These are phyloP conservation scores for Eleutherodactylus coqui DNA, from an alignment of 2,797 vertebrate genomes.

Conservation along the genomic window DNA sequence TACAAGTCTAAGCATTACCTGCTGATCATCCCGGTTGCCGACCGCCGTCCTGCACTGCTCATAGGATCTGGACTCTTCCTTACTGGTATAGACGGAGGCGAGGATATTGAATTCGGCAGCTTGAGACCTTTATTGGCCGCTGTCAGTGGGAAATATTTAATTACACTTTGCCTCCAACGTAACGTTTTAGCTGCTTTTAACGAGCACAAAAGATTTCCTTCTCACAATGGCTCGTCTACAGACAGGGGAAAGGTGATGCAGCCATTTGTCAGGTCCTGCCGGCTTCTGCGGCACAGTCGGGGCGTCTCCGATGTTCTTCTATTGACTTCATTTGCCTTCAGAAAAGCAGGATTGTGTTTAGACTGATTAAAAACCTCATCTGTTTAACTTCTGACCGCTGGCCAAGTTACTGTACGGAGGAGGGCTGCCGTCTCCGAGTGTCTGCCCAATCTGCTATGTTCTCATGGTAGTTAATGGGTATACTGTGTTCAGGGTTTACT, in stretches of 20 bases:
- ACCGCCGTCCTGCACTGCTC: neutral
- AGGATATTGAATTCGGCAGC: neutral
- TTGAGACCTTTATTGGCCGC: neutral
- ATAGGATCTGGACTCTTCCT: neutral
- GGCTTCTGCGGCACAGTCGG: neutral
- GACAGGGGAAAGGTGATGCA: slow-evolving; percentile 13
- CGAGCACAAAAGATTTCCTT: slow-evolving; percentile 9
- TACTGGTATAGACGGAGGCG: neutral
- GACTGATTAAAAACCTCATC: slow-evolving; percentile 32
- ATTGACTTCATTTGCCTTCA: neutral
- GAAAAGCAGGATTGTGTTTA: slow-evolving; percentile 29
- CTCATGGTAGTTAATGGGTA: neutral
- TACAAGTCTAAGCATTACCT: neutral
- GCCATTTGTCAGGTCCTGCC: slow-evolving; percentile 28
- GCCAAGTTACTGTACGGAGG: slow-evolving; percentile 41
- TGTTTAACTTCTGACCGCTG: slow-evolving; percentile 16
- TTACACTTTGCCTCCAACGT: slow-evolving; percentile 12
- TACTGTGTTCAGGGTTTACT: neutral
- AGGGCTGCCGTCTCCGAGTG: neutral
- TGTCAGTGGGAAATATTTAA: slow-evolving; percentile 28
- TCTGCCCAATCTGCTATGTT: slow-evolving; percentile 18
- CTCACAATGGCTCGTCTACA: neutral
- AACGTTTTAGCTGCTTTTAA: slow-evolving; percentile 22
- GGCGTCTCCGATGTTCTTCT: neutral
- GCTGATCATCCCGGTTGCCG: neutral